Conservation (phyloP, 2,113 vertebrate species). For the rabbit (Oryctolagus cuniculus) region mOryCun1.1 NC_091434.1:121686501-121687000, state of each 20-base stretch:
- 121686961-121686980: too few relatives aligned
- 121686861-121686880: conserved; percentile 19
- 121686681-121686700: conserved; percentile 57
- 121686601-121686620: background rate
- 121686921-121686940: too few relatives aligned
- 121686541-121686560: background rate
- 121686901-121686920: conserved; percentile 28
- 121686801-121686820: background rate
- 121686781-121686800: background rate
- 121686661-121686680: conserved; percentile 50
- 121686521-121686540: conserved; percentile 11
- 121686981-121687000: too few relatives aligned
- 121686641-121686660: conserved; percentile 29
- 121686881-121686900: conserved; percentile 21
- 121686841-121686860: background rate
- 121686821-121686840: conserved; percentile 60
- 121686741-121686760: conserved; percentile 44
- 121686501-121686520: background rate
- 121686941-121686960: too few relatives aligned
- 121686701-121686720: conserved; percentile 48
- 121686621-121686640: background rate
- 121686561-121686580: background rate
- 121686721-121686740: conserved; percentile 6
- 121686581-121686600: background rate
- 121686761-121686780: conserved; percentile 42